Conservation (phyloP, 2,113 vertebrate species). For the Neodon shergylaensis region DNA sequence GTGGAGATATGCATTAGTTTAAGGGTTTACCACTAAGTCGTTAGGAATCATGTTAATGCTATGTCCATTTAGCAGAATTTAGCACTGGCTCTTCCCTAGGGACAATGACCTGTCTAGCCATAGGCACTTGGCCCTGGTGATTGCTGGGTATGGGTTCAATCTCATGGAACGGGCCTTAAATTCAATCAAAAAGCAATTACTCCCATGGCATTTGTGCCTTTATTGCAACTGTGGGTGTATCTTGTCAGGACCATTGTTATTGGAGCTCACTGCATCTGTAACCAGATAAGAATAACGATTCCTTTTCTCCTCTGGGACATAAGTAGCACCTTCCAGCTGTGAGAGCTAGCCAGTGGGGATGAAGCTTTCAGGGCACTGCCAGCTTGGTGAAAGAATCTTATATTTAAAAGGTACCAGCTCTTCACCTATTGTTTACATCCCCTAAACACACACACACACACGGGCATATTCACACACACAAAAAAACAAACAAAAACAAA, state of each 20-base stretch:
- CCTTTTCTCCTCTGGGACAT: background rate
- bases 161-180: background rate
- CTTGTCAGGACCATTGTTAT: background rate
- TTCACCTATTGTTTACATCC: background rate
- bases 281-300: background rate
- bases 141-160: background rate
- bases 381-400: background rate
- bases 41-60: background rate
- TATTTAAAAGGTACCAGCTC: background rate
- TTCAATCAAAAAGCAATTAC: background rate
- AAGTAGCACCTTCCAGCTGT: background rate
- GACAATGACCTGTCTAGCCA: background rate
- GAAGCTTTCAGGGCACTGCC: background rate
- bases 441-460: background rate
- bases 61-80: background rate
- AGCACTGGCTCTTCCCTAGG: background rate
- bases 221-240: background rate
- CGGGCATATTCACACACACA: background rate
- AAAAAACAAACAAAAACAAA: background rate
- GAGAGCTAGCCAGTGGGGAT: background rate
- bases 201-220: background rate
- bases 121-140: background rate
- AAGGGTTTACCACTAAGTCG: background rate
- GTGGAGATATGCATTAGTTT: background rate
- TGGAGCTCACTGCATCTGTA: background rate